Conservation (phyloP, 2,888 invertebrate genomes). For the Arrhopalites spinosus region DNA sequence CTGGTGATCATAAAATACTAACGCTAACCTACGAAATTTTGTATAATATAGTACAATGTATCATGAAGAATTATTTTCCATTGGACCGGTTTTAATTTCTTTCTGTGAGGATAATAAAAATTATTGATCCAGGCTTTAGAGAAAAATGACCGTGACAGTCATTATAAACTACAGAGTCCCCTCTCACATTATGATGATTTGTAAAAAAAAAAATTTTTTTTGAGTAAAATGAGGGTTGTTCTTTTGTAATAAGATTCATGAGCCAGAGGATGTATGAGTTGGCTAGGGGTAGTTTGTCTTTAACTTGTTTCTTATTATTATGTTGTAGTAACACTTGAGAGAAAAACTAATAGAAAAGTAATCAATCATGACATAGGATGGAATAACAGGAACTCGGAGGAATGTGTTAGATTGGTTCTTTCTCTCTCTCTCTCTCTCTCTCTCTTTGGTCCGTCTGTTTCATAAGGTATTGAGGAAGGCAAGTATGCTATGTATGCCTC, state of each 20-base stretch:
- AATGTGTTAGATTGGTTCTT: neutral
- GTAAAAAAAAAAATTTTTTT: neutral
- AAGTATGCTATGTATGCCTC: neutral
- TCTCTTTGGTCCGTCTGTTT: neutral
- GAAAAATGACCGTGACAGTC: neutral
- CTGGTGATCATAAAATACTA: neutral
- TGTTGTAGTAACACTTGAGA: neutral
- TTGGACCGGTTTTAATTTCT: conserved; percentile 29
- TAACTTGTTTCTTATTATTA: no score
- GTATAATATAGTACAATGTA: no score
- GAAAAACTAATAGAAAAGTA: neutral
- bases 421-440: neutral
- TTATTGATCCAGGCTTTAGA: neutral
- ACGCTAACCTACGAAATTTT: conserved; percentile 22
- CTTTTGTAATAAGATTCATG: neutral
- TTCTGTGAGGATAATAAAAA: conserved; percentile 3
- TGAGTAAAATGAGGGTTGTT: neutral
- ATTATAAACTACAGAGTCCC: neutral
- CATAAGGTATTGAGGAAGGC: no score
- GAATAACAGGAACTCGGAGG: neutral
- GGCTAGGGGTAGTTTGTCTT: no score
- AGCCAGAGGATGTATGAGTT: no score
- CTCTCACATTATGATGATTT: neutral
- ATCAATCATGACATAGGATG: neutral
- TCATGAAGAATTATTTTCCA: no score